Evolutionary conservation across 92 coral and sea anemone species (phyloP).

Genomic region (Heteractis magnifica): DNA sequence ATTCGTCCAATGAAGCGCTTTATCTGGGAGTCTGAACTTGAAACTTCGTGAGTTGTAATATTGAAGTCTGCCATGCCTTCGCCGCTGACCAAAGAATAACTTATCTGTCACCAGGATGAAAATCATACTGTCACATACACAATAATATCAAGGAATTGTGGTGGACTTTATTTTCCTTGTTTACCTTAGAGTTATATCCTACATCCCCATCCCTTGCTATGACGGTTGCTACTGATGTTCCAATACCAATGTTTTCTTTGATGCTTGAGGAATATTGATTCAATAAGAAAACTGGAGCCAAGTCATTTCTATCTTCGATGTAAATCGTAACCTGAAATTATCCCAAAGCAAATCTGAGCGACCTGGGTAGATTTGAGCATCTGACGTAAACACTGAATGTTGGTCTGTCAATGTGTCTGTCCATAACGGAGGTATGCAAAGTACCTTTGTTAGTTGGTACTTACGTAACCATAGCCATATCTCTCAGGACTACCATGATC

Average conservation of each 20-base stretch:
- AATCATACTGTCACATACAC: background rate
- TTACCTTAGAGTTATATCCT: slow-evolving; percentile 49
- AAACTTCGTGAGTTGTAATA: slow-evolving; percentile 25
- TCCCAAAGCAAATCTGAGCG: background rate
- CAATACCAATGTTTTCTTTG: slow-evolving; percentile 35
- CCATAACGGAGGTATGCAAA: background rate
- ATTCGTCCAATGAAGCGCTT: slow-evolving; percentile 42
- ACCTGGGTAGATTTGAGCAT: background rate
- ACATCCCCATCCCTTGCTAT: slow-evolving; percentile 47
- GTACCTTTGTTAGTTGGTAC: slow-evolving; percentile 6
- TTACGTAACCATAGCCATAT: slow-evolving; percentile 50
- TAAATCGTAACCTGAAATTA: slow-evolving; percentile 46
- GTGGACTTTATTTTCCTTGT: background rate
- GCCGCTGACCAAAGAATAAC: slow-evolving; percentile 7
- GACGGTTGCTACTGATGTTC: slow-evolving; percentile 27
- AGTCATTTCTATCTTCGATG: slow-evolving; percentile 62
- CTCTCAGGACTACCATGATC: slow-evolving; percentile 54
- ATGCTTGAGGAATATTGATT: slow-evolving; percentile 25
- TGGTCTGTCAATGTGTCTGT: background rate
- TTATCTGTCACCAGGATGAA: background rate
- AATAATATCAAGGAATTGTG: too few species aligned
- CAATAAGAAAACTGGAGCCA: slow-evolving; percentile 56
- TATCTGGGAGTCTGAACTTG: background rate
- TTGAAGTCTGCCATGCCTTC: slow-evolving; percentile 29
- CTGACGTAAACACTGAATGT: background rate